A percentile compares a stretch with the other conserved stretches of the same genome.
phyloP scores from a whole-genome alignment of 2,113 vertebrate species.

The Paradisaea rubra region DNA sequence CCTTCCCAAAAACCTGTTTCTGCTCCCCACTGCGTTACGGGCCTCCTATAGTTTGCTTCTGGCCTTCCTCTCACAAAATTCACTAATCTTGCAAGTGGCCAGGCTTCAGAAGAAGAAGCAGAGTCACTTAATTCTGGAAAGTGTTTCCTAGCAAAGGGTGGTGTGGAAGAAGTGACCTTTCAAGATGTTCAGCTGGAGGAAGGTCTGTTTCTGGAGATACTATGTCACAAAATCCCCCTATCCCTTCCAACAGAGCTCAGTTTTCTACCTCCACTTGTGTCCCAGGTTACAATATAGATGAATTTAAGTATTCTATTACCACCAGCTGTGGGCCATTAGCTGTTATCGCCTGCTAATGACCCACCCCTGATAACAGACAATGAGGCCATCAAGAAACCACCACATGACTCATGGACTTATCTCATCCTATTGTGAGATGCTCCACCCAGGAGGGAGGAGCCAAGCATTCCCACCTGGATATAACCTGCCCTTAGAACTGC shows the following conservation, averaged over 20 bases:
- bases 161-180: neutral
- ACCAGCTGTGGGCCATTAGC: too few relatives aligned
- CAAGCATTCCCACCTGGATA: too few relatives aligned
- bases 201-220: neutral
- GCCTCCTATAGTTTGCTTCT: neutral
- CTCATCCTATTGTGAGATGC: too few relatives aligned
- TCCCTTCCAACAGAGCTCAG: neutral
- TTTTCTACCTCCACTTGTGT: neutral
- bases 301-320: too few relatives aligned
- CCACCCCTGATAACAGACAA: too few relatives aligned
- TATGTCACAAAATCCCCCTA: neutral
- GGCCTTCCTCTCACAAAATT: neutral
- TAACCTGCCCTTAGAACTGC: too few relatives aligned
- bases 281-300: too few relatives aligned
- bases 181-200: neutral
- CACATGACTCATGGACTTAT: too few relatives aligned
- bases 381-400: too few relatives aligned
- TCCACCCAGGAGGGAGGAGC: too few relatives aligned
- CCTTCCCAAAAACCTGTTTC: neutral
- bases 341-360: too few relatives aligned
- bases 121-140: neutral
- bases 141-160: neutral
- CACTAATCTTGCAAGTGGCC: too few relatives aligned
- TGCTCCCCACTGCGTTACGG: neutral
- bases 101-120: neutral